phyloP scores from a whole-genome alignment of 2,888 invertebrate species.

The Agapetus fuscipes region DNA sequence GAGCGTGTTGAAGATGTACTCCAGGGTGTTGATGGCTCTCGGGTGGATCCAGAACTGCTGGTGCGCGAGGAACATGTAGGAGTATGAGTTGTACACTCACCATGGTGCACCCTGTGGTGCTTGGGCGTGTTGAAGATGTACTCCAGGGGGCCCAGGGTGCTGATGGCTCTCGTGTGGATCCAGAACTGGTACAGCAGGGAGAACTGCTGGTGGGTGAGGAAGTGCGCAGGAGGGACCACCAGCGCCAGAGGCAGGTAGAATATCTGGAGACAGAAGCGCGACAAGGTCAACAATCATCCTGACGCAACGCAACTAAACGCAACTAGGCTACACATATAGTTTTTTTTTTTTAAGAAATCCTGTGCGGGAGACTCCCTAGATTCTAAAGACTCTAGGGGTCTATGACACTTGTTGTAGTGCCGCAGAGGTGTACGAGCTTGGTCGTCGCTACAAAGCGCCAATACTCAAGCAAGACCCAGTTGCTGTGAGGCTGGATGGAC shows the following conservation, averaged over 20 bases:
- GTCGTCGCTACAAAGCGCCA: too few species aligned
- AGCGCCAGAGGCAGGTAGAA: slow-evolving; percentile 67
- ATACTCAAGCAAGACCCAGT: too few species aligned
- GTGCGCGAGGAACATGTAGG: slow-evolving; percentile 77
- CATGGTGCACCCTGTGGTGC: slow-evolving; percentile 81
- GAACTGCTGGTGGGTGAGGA: slow-evolving; percentile 80
- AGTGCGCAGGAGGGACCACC: slow-evolving; percentile 66
- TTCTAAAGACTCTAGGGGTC: too few species aligned
- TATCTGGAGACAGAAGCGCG: slow-evolving; percentile 50
- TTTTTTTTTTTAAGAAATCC: too few species aligned
- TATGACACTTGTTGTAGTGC: too few species aligned
- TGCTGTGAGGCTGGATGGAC: too few species aligned
- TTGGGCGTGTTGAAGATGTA: slow-evolving; percentile 82
- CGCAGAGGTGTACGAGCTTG: too few species aligned
- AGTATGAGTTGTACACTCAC: too few species aligned
- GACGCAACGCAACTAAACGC: too few species aligned
- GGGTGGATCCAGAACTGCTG: slow-evolving; percentile 93
- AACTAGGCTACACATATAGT: too few species aligned
- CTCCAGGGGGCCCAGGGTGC: slow-evolving; percentile 74
- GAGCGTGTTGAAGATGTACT: slow-evolving; percentile 80
- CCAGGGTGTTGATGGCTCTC: slow-evolving; percentile 66
- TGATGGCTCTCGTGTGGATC: slow-evolving; percentile 82
- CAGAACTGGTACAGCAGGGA: slow-evolving; percentile 88
- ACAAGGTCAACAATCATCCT: too few species aligned
- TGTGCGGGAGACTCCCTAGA: too few species aligned